Base-by-base conservation (phyloP, 2,888 invertebrate genomes). In the Fragum whitleyi region DNA sequence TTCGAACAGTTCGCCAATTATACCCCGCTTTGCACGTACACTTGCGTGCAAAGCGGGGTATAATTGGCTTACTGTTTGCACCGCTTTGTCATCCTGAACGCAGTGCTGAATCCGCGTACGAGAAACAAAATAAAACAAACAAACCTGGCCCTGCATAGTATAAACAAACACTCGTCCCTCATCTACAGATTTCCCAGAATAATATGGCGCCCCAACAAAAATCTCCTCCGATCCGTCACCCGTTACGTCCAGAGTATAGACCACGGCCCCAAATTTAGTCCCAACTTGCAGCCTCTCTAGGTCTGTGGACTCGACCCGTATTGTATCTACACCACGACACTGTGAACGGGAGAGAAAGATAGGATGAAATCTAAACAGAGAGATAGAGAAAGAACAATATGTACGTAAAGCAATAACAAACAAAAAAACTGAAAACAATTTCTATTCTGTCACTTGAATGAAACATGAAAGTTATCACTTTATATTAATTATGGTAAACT, bases 81-180 rank as follows among this genome's bases (percentile, higher is more conserved):
- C n/a, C n/a, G n/a, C n/a, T n/a, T n/a, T n/a, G n/a, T n/a, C n/a
- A n/a, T n/a, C n/a, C n/a, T n/a, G n/a, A n/a, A n/a, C n/a, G n/a
- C n/a, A n/a, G n/a, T n/a, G n/a, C n/a, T n/a, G n/a, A n/a, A n/a
- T n/a, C n/a, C n/a, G n/a, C n/a, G n/a, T n/a, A n/a, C n/a, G n/a
- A n/a, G n/a, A n/a, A n/a, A n/a, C n/a, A n/a, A n/a, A n/a, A n/a
- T n/a, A n/a, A n/a, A n/a, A n/a, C n/a, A n/a, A n/a, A n/a, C 32
- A 36, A 36, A 81, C 82, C 39, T 55, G 3, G 11, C 32, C 23
- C 14, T 53, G 53, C 7, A 77, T 51, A 21, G 77, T 83, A 39
- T 83, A 83, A 0, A 83, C 77, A 70, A 77, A 83, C 0, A 83
- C 83, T 9, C 83, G 51, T 3, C 83, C 83, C 73, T 83, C 83